Evolutionary conservation across 1,140 invertebrate genomes (phyloP), one percentile per base, ranked within the genome.

Genomic region (Caenorhabditis inopinata): DNA sequence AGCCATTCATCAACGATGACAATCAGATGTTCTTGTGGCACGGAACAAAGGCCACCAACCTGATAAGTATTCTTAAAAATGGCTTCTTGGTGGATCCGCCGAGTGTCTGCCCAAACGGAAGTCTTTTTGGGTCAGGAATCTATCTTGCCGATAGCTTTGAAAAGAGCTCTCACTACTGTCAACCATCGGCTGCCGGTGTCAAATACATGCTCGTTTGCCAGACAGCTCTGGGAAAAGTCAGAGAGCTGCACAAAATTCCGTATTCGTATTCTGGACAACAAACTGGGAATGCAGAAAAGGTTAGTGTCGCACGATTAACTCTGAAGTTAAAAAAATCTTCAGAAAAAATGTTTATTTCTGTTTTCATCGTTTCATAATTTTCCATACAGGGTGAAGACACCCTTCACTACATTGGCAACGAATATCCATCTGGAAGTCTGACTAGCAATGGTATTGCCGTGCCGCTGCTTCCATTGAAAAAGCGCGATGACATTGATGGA

Each of bases 151-250:
- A 84, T 49, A 42, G 32, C 25, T 84, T 84, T 58, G 83, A 74
- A 14, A 84, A 84, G 29, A 84, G 83, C 76, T 38, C 51, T 11
- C n/a, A 29, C 16, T 84, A 84, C 73, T 84, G 83, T 62, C 38
- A 47, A 23, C 38, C 27, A 27, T 84, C 82, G 7, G 23, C 29
- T 11, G 75, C 14, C 16, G 74, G 79, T 11, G 25, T 47, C 18
- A 84, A 84, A 14, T 84, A 84, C 53, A 81, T 81, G 82, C 68
- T 84, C 14, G 27, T 84, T 23, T 84, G 83, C 29, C 73, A 84
- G 68, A 83, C 84, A 11, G 58, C 58, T 21, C 58, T 68, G 1
- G 58, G 58, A 38, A 68, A 68, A 42, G 58, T 45, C 21, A 14
- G 53, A 46, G 42, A 46, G n/a, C 27, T 68, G 58, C 2, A 42